These are phyloP conservation scores for Gonatopus flavifemur DNA, from an alignment of 1,140 invertebrate genomes.

Conservation along the genomic window DNA sequence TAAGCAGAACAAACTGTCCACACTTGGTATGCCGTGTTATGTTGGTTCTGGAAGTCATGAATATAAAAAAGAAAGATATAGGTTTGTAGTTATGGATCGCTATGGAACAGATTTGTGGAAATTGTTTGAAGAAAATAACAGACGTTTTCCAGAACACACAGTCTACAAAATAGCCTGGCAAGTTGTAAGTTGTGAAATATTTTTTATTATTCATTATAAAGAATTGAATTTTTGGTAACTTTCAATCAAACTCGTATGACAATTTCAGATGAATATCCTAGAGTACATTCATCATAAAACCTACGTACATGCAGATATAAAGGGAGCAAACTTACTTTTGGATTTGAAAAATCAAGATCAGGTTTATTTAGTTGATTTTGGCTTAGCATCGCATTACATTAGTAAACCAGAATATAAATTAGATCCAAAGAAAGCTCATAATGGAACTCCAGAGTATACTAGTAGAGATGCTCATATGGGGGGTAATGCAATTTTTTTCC, in stretches of 20 bases:
- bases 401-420: slow-evolving; percentile 77
- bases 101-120: slow-evolving; percentile 90
- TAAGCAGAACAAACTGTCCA: slow-evolving; percentile 69
- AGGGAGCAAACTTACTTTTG: slow-evolving; percentile 86
- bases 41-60: slow-evolving; percentile 82
- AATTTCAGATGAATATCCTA: slow-evolving; percentile 74
- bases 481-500: slow-evolving; percentile 51
- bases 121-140: slow-evolving; percentile 71
- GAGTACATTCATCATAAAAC: slow-evolving; percentile 85
- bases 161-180: slow-evolving; percentile 81
- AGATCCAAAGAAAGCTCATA: slow-evolving; percentile 88
- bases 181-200: slow-evolving; percentile 68
- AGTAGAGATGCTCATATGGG: slow-evolving; percentile 89
- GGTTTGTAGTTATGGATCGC: slow-evolving; percentile 90
- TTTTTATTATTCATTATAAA: slow-evolving; percentile 5
- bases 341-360: slow-evolving; percentile 72
- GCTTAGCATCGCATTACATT: slow-evolving; percentile 78
- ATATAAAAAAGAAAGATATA: slow-evolving; percentile 74
- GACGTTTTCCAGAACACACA: slow-evolving; percentile 70
- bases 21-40: slow-evolving; percentile 84
- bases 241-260: slow-evolving; percentile 9
- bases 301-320: slow-evolving; percentile 91
- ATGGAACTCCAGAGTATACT: slow-evolving; percentile 94
- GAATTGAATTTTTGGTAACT: slow-evolving; percentile 5
- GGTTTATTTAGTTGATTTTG: slow-evolving; percentile 93